Percentiles rank a stretch among this genome's conserved stretches.
These are phyloP conservation scores for Stichodactyla helianthus DNA, from an alignment of 64 coral and sea anemone species.

Conservation along the genomic window DNA sequence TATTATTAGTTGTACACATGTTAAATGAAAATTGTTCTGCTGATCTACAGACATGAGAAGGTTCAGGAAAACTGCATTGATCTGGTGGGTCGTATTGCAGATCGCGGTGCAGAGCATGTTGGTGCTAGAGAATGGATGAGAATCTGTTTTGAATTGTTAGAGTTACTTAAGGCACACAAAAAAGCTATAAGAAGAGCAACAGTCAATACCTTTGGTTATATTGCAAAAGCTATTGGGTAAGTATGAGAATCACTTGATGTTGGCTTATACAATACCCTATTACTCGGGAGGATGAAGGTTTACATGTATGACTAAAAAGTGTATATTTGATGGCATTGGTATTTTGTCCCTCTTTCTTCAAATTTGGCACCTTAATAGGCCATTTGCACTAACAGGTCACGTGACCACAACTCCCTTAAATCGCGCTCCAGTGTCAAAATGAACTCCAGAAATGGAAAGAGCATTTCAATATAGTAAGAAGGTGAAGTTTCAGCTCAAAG, in stretches of 20 bases:
- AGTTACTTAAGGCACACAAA: slow-evolving; percentile 96
- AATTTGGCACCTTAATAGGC: too few relatives aligned
- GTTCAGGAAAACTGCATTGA: slow-evolving; percentile 99
- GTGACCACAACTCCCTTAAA: too few relatives aligned
- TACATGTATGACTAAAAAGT: too few relatives aligned
- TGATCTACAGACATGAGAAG: slow-evolving; percentile 82
- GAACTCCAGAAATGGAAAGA: too few relatives aligned
- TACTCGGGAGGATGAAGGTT: too few relatives aligned
- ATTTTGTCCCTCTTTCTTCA: too few relatives aligned
- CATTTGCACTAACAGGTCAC: too few relatives aligned
- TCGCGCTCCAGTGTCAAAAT: too few relatives aligned
- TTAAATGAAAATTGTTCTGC: background rate
- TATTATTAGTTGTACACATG: background rate
- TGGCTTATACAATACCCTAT: too few relatives aligned
- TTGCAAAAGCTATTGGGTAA: slow-evolving; percentile 99
- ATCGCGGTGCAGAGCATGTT: slow-evolving; percentile 96
- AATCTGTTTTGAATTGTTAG: slow-evolving; percentile 96
- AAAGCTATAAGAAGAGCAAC: slow-evolving; percentile 97
- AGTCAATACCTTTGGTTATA: slow-evolving; percentile 99
- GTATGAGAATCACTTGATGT: background rate
- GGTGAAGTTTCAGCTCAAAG: too few relatives aligned
- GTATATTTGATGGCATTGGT: too few relatives aligned
- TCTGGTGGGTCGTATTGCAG: slow-evolving; percentile 92
- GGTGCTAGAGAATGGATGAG: slow-evolving; percentile 98
- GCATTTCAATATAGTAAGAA: too few relatives aligned